Evolutionary conservation across 2,888 invertebrate species (phyloP).

Genomic region (Drosophila eohydei): DNA sequence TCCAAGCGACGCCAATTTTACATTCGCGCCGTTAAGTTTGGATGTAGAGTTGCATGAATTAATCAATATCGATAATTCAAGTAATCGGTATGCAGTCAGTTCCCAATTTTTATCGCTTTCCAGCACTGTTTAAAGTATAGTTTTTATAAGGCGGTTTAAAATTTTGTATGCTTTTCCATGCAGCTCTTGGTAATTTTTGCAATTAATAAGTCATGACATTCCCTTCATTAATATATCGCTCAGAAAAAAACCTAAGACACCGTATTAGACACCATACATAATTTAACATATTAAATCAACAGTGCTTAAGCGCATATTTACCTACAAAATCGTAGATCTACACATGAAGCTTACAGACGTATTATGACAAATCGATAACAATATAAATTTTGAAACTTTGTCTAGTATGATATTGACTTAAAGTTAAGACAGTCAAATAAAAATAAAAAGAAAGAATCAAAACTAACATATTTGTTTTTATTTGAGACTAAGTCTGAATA

Average conservation of each 20-base stretch:
- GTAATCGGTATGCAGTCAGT: not conserved
- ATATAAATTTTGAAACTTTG: conserved; percentile 1
- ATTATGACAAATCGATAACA: conserved; percentile 3
- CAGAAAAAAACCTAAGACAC: not conserved
- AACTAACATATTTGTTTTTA: not conserved
- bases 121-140: conserved; percentile 13
- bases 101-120: not conserved
- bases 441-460: not conserved
- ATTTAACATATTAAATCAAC: not conserved
- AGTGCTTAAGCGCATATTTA: not conserved
- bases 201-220: conserved; percentile 1
- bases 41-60: conserved; percentile 43
- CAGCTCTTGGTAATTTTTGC: not conserved
- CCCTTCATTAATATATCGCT: not conserved
- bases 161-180: not conserved
- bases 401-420: not conserved
- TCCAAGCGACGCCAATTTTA: conserved; percentile 61
- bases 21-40: conserved; percentile 69
- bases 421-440: not conserved
- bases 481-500: not conserved
- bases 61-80: conserved; percentile 10
- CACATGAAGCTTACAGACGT: not conserved
- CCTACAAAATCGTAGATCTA: not conserved
- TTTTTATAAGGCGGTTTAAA: not conserved
- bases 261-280: too few species aligned